phyloP scores from a whole-genome alignment of 2,113 vertebrate genomes.

The Narcine bancroftii region DNA sequence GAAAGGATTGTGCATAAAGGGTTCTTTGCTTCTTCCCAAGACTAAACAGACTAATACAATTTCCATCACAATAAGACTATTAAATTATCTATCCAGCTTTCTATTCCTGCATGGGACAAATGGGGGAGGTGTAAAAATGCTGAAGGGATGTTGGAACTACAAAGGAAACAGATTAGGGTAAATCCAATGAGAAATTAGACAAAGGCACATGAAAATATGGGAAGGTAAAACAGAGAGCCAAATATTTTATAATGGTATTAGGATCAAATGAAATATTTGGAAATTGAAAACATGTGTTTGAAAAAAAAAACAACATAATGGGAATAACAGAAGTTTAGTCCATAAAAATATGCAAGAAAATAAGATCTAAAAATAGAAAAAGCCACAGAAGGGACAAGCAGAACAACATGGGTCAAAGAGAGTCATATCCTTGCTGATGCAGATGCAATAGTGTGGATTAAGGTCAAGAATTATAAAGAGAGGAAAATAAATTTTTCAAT shows the following conservation, averaged over 20 bases:
- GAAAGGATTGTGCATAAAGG: background rate
- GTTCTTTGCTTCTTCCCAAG: too few relatives aligned
- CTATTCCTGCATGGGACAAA: too few relatives aligned
- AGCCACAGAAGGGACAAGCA: background rate
- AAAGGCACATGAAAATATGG: background rate
- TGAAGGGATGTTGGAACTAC: background rate
- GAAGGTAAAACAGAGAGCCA: background rate
- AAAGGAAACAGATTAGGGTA: conserved; percentile 15
- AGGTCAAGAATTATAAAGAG: background rate
- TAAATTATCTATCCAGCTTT: background rate
- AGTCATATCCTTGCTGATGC: background rate
- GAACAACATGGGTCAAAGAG: background rate
- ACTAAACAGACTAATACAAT: background rate
- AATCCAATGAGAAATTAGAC: background rate
- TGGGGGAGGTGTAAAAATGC: background rate
- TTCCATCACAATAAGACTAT: background rate
- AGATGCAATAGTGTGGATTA: too few relatives aligned
- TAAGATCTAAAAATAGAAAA: background rate
- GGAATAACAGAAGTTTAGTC: background rate
- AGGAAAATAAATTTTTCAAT: too few relatives aligned
- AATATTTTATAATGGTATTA: background rate
- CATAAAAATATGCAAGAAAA: background rate
- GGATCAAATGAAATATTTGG: conserved; percentile 2
- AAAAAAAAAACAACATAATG: background rate
- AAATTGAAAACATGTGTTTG: background rate